Evolutionary conservation across 1,140 invertebrate genomes (phyloP).

Genomic region (Calycopis cecrops): DNA sequence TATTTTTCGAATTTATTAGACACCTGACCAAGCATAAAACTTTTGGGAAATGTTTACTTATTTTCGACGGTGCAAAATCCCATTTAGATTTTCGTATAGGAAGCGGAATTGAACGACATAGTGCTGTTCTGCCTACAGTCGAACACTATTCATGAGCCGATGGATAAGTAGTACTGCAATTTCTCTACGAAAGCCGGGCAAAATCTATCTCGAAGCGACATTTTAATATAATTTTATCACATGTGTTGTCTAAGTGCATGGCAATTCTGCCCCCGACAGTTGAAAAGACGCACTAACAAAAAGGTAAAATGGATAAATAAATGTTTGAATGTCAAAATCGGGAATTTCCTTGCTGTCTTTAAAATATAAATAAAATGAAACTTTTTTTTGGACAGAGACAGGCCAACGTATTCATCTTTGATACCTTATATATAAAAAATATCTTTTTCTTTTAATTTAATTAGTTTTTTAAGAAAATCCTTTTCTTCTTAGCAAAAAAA

Average conservation of each 20-base stretch:
- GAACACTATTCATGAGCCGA: conserved; percentile 52
- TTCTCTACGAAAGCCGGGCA: conserved; percentile 20
- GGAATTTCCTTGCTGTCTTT: no score
- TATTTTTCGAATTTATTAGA: not conserved
- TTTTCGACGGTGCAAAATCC: conserved; percentile 14
- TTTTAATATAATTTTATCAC: conserved; percentile 28
- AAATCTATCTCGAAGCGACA: conserved; percentile 23
- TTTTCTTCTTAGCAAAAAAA: no score
- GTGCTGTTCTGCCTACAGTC: conserved; percentile 49
- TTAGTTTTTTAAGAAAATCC: no score
- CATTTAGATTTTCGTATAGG: conserved; percentile 13
- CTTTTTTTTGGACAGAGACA: no score
- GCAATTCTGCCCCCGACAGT: no score
- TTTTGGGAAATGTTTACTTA: conserved; percentile 5
- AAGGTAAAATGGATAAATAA: no score
- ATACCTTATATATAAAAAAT: no score
- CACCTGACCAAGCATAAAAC: conserved; percentile 4
- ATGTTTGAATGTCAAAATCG: no score
- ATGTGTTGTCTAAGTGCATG: conserved; percentile 39
- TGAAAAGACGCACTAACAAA: no score
- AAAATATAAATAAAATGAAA: no score
- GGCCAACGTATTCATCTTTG: no score
- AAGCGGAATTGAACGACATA: conserved; percentile 37
- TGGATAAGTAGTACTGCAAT: conserved; percentile 35
- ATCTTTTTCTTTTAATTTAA: no score